These are phyloP conservation scores for Spodoptera littoralis DNA, from an alignment of 2,888 invertebrate species.

Conservation along the genomic window DNA sequence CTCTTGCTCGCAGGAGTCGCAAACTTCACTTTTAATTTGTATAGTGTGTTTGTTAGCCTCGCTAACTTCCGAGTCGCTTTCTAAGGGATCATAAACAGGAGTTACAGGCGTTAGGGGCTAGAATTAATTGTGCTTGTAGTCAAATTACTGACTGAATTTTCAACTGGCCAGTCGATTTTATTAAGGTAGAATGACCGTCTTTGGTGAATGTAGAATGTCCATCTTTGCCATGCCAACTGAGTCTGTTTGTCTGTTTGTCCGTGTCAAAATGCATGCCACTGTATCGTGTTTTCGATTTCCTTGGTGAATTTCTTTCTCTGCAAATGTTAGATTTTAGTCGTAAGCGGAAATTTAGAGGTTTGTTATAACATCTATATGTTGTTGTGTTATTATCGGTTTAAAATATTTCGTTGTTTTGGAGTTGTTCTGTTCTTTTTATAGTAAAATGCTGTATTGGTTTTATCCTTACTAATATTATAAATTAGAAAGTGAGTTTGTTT, in stretches of 20 bases:
- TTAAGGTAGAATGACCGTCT: conserved; percentile 83
- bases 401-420: conserved; percentile 14
- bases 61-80: conserved; percentile 82
- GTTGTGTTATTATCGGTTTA: neutral
- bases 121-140: conserved; percentile 77
- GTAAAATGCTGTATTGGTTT: neutral
- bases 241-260: conserved; percentile 65
- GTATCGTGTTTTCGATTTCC: conserved; percentile 80
- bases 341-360: conserved; percentile 53
- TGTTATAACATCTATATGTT: conserved; percentile 39
- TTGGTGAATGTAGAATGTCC: conserved; percentile 83
- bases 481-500: too few species aligned
- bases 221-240: conserved; percentile 85
- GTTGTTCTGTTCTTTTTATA: conserved; percentile 15
- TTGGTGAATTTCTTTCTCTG: conserved; percentile 85
- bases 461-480: neutral
- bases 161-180: conserved; percentile 84
- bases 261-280: conserved; percentile 75
- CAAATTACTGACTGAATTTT: conserved; percentile 73
- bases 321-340: conserved; percentile 64
- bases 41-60: conserved; percentile 81
- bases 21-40: conserved; percentile 72
- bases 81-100: conserved; percentile 80
- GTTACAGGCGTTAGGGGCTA: conserved; percentile 79
- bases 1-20: conserved; percentile 74